Base-by-base conservation (phyloP, 2,797 vertebrate species). In the Kryptolebias ocellatus region DNA sequence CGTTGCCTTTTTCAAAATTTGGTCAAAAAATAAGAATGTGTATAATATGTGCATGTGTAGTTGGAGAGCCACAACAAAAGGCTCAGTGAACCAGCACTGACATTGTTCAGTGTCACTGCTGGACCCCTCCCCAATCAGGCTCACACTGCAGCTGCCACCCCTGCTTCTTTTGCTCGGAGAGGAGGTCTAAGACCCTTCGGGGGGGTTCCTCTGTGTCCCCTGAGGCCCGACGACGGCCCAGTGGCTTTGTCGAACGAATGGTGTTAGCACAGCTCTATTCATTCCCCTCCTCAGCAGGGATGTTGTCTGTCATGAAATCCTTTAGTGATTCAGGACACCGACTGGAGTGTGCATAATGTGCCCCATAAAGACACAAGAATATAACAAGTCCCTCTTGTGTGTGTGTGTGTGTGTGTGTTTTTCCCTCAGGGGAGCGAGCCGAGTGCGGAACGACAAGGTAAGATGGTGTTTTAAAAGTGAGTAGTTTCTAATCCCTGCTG, bases 401-500 rank as follows among this genome's bases (percentile, higher is more conserved):
- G 55, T 50, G 49, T 50, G 49, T 50, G 47, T 50, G 47, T 51
- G 49, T 51, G 49, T 51, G 49, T 51, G 49, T 51, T 90, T 87
- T 85, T 85, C 89, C 89, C 77, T 4, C 77, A 99, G 98, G 97
- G 85, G 97, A 98, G 88, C 93, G 96, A 89, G 96, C 98, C 0
- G 97, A 99, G 70, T 98, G 97, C 0, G 97, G 97, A 76, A 99
- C 96, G 15, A 98, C 96, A 73, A 98, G 98, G 98, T 99, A 94
- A 94, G 95, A 78, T 58, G 20, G 27, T 49, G 51, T 70, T 57
- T 73, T 54, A 70, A 27, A 65, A 60, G 47, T 49, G 31, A 51
- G 34, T 52, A 56, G 49, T 67, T 76, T 77, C 34, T 62, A 45
- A 71, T 67, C 50, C 18, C 5, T 59, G 28, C 16, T 50, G 60